Percentiles rank a stretch among this genome's conserved stretches.
These are phyloP conservation scores for Lordiphosa stackelbergi DNA, from an alignment of 1,140 invertebrate genomes.

Conservation along the genomic window DNA sequence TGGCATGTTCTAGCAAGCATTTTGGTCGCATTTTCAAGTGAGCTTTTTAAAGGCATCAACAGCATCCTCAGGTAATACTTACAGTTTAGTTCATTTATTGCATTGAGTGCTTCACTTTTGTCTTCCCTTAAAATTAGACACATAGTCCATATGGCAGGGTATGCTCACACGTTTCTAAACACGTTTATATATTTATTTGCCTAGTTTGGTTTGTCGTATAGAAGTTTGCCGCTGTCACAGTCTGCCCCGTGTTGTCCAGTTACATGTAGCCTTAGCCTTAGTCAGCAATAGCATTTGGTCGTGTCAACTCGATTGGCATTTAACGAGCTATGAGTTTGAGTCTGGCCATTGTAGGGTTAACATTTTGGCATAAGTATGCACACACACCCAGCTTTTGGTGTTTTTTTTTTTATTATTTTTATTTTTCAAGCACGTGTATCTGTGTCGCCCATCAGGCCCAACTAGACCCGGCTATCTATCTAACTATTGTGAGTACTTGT, in stretches of 20 bases:
- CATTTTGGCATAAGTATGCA: constrained; percentile 60
- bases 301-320: constrained; percentile 70
- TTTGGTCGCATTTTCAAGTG: too few species aligned
- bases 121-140: too few species aligned
- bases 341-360: constrained; percentile 49
- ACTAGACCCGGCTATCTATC: constrained; percentile 58
- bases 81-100: too few species aligned
- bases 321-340: constrained; percentile 53
- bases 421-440: constrained; percentile 34
- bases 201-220: constrained; percentile 28
- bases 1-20: too few species aligned
- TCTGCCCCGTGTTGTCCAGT: constrained; percentile 12
- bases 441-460: constrained; percentile 46
- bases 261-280: constrained; percentile 33
- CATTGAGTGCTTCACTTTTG: too few species aligned
- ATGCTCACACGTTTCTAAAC: not conserved
- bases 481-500: constrained; percentile 67
- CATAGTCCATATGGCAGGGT: too few species aligned
- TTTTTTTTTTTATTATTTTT: constrained; percentile 12
- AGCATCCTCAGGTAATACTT: too few species aligned
- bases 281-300: constrained; percentile 57
- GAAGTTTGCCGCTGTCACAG: constrained; percentile 32
- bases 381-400: constrained; percentile 55
- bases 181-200: constrained; percentile 20
- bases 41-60: too few species aligned